Conservation (phyloP, 2,888 invertebrate species). For the Lysandra bellargus region DNA sequence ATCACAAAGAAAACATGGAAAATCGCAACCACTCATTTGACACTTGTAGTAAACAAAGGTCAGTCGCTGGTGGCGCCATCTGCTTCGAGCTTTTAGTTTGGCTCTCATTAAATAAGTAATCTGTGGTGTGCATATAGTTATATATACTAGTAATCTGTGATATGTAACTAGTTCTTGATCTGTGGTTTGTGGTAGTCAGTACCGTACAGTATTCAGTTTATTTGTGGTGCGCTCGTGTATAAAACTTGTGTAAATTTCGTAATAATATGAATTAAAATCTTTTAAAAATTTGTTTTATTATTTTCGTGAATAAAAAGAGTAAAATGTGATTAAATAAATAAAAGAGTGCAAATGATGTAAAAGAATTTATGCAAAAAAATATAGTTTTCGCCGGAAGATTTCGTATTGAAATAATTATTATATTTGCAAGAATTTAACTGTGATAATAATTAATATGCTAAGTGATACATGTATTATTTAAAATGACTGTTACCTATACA, state of each 20-base stretch:
- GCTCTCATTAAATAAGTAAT: no score
- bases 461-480: constrained; percentile 40
- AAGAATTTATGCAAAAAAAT: neutral
- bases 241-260: neutral
- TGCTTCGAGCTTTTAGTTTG: no score
- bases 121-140: no score
- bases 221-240: neutral
- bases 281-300: neutral
- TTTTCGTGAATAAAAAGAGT: neutral
- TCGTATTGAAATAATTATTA: neutral
- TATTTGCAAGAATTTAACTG: constrained; percentile 30
- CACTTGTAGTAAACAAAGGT: no score
- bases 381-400: neutral
- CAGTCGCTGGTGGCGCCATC: no score
- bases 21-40: no score
- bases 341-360: neutral
- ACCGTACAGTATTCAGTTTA: no score
- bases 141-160: no score
- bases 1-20: no score
- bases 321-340: neutral
- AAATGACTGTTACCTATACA: constrained; percentile 93
- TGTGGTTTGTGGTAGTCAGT: no score
- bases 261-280: neutral
- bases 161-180: no score
- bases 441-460: constrained; percentile 37